These are phyloP conservation scores for Tychaedon coryphoeus DNA, from an alignment of 2,113 vertebrate genomes.

Conservation along the genomic window DNA sequence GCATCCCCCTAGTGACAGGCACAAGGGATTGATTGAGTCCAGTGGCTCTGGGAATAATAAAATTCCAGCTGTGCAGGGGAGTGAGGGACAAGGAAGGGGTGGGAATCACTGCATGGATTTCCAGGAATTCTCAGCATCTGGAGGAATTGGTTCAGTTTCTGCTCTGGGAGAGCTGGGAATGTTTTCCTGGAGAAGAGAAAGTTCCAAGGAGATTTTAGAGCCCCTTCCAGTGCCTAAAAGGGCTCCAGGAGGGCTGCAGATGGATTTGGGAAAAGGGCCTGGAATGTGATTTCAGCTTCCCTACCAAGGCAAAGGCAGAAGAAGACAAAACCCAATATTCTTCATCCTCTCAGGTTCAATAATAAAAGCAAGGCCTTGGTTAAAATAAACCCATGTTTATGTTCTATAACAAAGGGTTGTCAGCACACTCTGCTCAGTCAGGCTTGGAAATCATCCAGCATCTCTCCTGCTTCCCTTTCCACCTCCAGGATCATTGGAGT, in stretches of 20 bases:
- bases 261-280: neutral
- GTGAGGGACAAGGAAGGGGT: neutral
- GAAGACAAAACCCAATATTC: neutral
- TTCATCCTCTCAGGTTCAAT: neutral
- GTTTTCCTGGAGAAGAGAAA: neutral
- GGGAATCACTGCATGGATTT: too few species aligned
- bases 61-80: neutral
- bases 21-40: neutral
- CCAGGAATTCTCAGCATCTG: neutral
- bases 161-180: neutral
- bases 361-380: neutral
- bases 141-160: neutral
- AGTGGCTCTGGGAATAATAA: neutral
- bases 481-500: neutral
- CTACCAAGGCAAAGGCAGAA: neutral
- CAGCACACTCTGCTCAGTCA: neutral
- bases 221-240: neutral
- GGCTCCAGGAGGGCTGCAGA: neutral
- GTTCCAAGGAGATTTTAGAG: neutral
- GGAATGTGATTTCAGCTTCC: neutral
- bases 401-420: neutral
- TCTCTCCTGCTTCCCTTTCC: neutral
- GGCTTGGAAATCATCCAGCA: neutral
- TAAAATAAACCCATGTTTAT: fast-evolving
- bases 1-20: fast-evolving